Percentiles rank a stretch among this genome's conserved stretches.
phyloP scores from a whole-genome alignment of 2,113 vertebrate genomes.

The Rhea americana region DNA sequence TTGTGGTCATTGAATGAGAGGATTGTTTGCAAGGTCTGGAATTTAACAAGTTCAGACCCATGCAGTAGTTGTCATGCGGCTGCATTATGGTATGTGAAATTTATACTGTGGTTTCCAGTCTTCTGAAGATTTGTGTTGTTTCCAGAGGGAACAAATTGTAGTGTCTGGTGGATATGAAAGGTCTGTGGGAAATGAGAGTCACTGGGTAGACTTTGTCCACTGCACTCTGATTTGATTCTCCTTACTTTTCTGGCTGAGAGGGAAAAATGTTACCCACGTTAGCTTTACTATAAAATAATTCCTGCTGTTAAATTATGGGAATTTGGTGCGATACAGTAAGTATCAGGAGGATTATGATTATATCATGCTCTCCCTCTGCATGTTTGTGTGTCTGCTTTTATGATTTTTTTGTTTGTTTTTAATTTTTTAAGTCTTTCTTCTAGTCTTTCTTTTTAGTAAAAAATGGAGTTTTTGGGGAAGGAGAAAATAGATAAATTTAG shows the following conservation, averaged over 20 bases:
- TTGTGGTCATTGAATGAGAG: background rate
- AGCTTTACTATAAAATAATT: background rate
- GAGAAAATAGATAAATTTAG: background rate
- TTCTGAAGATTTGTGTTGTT: constrained; percentile 3
- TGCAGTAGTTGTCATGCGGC: background rate
- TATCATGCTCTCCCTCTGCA: accelerated
- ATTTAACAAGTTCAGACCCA: background rate
- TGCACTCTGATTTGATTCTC: background rate
- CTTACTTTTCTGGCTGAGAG: background rate
- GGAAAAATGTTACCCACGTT: background rate
- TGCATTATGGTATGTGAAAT: background rate
- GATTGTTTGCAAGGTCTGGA: background rate
- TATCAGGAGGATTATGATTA: background rate
- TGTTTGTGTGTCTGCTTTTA: background rate
- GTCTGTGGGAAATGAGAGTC: background rate
- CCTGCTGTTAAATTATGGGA: background rate
- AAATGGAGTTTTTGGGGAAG: background rate
- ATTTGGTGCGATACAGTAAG: background rate
- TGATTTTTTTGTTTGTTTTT: background rate
- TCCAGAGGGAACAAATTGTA: background rate
- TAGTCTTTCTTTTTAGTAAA: background rate
- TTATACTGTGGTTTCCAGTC: background rate
- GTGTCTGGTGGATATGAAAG: background rate
- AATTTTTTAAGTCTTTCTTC: background rate
- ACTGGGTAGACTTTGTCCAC: background rate